Evolutionary conservation across 1,140 invertebrate genomes (phyloP).

Genomic region (Eufriesea mexicana): DNA sequence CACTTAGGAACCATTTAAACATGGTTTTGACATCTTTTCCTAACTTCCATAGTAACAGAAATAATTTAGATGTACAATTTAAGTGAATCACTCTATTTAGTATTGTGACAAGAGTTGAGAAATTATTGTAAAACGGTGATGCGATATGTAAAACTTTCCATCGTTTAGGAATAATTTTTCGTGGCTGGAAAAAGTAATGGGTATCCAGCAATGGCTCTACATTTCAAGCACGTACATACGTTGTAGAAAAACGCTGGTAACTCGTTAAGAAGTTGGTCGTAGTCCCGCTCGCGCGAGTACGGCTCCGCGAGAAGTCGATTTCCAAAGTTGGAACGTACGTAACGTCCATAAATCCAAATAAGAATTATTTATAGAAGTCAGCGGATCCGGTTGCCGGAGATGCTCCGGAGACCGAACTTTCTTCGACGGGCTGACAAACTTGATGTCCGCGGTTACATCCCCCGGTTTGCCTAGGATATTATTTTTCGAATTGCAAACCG

Average conservation of each 20-base stretch:
- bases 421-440: slow-evolving; percentile 61
- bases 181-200: neutral
- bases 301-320: slow-evolving; percentile 30
- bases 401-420: slow-evolving; percentile 67
- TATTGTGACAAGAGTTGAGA: no score
- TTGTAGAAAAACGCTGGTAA: slow-evolving; percentile 9
- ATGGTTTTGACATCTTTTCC: no score
- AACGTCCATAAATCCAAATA: slow-evolving; percentile 75
- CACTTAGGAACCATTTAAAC: no score
- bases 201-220: neutral
- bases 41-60: no score
- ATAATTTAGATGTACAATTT: no score
- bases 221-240: slow-evolving; percentile 20
- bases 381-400: slow-evolving; percentile 55
- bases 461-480: slow-evolving; percentile 53
- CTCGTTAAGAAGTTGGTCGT: slow-evolving; percentile 53
- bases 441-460: slow-evolving; percentile 54
- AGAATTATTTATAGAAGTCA: slow-evolving; percentile 75
- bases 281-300: neutral
- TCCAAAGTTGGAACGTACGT: slow-evolving; percentile 56
- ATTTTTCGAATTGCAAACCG: slow-evolving; percentile 61
- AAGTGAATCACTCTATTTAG: no score
- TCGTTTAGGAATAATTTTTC: neutral
- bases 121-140: no score
- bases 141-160: no score